phyloP scores from a whole-genome alignment of 2,113 vertebrate species.

The Mesitornis unicolor region DNA sequence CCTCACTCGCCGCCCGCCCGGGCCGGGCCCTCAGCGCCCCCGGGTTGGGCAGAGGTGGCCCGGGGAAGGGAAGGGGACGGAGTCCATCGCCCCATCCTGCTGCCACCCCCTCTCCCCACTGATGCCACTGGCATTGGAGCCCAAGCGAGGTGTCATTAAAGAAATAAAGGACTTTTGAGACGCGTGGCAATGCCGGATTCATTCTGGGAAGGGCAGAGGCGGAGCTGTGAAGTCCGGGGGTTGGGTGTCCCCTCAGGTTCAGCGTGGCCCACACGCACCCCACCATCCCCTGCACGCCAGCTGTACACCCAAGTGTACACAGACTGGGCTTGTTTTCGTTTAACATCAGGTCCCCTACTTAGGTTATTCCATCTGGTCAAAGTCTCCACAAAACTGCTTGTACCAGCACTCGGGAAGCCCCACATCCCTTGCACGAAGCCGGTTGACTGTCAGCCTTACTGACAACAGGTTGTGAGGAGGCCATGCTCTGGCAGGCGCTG shows the following conservation, averaged over 20 bases:
- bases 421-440: rapidly evolving
- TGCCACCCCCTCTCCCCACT: rapidly evolving
- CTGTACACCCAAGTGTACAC: rapidly evolving
- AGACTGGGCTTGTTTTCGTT: background rate
- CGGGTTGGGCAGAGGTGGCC: background rate
- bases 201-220: background rate
- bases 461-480: background rate
- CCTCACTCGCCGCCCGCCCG: background rate
- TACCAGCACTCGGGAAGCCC: background rate
- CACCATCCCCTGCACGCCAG: rapidly evolving
- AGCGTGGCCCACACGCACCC: rapidly evolving
- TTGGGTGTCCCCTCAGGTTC: background rate
- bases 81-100: background rate
- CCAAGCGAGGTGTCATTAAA: background rate
- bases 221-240: rapidly evolving
- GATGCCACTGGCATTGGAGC: no score
- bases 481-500: rapidly evolving
- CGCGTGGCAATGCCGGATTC: background rate
- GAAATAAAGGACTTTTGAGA: no score
- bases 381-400: background rate
- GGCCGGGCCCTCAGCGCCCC: constrained; percentile 10
- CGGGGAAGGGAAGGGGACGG: background rate
- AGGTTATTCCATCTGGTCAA: background rate
- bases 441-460: background rate
- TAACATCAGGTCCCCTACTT: rapidly evolving